Evolutionary conservation across 2,888 invertebrate species (phyloP), one percentile per base, ranked within the genome.

Genomic region (Rapana venosa): DNA sequence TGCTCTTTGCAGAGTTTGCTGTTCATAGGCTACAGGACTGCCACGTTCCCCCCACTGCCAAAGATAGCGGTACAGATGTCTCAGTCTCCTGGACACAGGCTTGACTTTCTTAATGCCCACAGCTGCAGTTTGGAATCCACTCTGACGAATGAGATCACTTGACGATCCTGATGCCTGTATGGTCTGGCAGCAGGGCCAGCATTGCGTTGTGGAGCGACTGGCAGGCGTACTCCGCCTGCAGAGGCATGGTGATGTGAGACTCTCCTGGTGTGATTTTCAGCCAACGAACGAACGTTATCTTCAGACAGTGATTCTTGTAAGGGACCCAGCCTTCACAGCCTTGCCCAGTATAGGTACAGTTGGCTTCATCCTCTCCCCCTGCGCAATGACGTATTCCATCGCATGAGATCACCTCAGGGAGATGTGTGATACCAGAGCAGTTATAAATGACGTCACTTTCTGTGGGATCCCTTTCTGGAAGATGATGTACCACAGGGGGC

Each of bases 21-120:
- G 84, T 32, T 88, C 58, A 36, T 89, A 85, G 20, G 66, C 89
- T 26, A 89, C 61, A 15, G 85, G 84, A 70, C 85, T 66, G n/a
- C 89, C 89, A 4, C 56, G 74, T 15, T 70, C 74, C 26, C 85
- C 89, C 89, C 89, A 89, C 84, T 89, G 89, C 89, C 89, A 89
- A 30, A 85, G 61, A 74, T 66, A 89, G 22, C 89, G 61, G 85
- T 89, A 89, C 32, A 89, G 74, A 5, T 70, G 70, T 32, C 35
- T 22, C n/a, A 85, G 30, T 47, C 30, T 84, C 30, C 11, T 11
- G 66, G 81, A 36, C 22, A 74, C 70, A 5, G 89, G 70, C 26
- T 36, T 84, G 30, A 70, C 30, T 30, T 89, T 89, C 85, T 47
- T 47, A 11, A 89, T 84, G 35, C 70, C 84, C 36, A 89, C 84